Percentiles rank a stretch among this genome's conserved stretches.
phyloP scores from a whole-genome alignment of 2,888 invertebrate genomes.

The Nycteola revayana region DNA sequence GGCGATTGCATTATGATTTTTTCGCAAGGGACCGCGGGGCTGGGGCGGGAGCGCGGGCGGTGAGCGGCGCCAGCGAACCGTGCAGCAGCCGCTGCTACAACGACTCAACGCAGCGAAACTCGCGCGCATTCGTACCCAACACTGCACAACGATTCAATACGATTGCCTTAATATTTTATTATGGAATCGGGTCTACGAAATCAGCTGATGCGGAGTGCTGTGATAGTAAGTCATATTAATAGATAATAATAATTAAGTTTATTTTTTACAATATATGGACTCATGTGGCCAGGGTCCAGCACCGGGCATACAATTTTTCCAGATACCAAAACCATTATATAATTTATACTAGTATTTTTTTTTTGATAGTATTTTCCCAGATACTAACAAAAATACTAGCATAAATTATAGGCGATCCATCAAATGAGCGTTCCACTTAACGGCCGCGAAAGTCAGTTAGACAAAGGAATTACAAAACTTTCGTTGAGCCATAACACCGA shows the following conservation, averaged over 20 bases:
- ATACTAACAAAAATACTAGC: not conserved
- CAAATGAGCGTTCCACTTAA: constrained; percentile 61
- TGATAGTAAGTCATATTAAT: no score
- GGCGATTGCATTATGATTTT: constrained; percentile 81
- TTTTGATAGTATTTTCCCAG: no score
- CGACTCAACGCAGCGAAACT: constrained; percentile 67
- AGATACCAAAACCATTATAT: no score
- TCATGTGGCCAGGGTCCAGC: no score
- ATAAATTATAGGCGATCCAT: constrained; percentile 22
- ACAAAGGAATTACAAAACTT: constrained; percentile 74
- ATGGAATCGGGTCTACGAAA: constrained; percentile 31
- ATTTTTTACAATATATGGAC: no score
- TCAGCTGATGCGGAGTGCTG: constrained; percentile 33
- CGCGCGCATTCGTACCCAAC: constrained; percentile 44
- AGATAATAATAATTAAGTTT: no score
- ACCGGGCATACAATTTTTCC: no score
- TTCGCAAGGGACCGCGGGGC: constrained; percentile 79
- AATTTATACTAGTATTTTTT: no score
- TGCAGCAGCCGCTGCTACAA: constrained; percentile 70
- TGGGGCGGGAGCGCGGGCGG: constrained; percentile 56
- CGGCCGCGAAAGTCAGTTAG: constrained; percentile 67
- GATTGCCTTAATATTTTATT: constrained; percentile 35
- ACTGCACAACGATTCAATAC: constrained; percentile 43
- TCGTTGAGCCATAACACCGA: constrained; percentile 56
- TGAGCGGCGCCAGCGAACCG: constrained; percentile 67